Evolutionary conservation across 1,140 invertebrate genomes (phyloP).

Genomic region (Drosophila novamexicana): DNA sequence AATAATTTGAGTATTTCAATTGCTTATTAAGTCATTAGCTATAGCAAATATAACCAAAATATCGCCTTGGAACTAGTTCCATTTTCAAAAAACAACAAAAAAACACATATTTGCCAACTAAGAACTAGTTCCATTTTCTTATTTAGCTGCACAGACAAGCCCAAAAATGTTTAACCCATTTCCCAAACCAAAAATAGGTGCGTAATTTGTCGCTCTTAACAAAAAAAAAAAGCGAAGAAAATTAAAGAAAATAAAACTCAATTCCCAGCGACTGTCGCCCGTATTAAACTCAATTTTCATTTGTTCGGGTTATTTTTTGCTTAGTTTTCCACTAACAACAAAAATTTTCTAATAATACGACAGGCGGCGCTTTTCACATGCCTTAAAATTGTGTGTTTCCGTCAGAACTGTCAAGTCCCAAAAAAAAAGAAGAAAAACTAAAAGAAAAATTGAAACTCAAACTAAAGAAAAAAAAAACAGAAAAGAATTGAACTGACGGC

Average conservation of each 20-base stretch:
- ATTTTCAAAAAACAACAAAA: too few species aligned
- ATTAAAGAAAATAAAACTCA: slow-evolving; percentile 7
- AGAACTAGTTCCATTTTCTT: slow-evolving; percentile 11
- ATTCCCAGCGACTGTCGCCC: slow-evolving; percentile 9
- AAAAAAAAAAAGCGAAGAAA: slow-evolving; percentile 14
- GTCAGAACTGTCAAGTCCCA: slow-evolving; percentile 64
- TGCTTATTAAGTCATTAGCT: too few species aligned
- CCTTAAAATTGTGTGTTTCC: slow-evolving; percentile 60
- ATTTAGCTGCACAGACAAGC: slow-evolving; percentile 18
- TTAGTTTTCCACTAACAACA: slow-evolving; percentile 45
- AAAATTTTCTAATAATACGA: slow-evolving; percentile 65
- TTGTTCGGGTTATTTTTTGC: slow-evolving; percentile 13
- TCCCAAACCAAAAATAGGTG: slow-evolving; percentile 36
- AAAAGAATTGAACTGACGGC: slow-evolving; percentile 16
- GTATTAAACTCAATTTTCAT: slow-evolving; percentile 19
- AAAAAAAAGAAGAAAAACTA: not conserved
- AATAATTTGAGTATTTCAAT: too few species aligned
- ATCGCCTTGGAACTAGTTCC: too few species aligned
- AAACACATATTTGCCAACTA: not conserved
- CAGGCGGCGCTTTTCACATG: slow-evolving; percentile 67
- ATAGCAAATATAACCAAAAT: too few species aligned
- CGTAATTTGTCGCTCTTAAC: slow-evolving; percentile 40
- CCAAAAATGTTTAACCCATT: slow-evolving; percentile 45
- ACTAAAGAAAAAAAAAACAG: not conserved
- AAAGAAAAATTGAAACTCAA: slow-evolving; percentile 8